A percentile compares a stretch with the other conserved stretches of the same genome.
Conservation (phyloP, 1,140 invertebrate genomes). For the Drosophila bifasciata region DNA sequence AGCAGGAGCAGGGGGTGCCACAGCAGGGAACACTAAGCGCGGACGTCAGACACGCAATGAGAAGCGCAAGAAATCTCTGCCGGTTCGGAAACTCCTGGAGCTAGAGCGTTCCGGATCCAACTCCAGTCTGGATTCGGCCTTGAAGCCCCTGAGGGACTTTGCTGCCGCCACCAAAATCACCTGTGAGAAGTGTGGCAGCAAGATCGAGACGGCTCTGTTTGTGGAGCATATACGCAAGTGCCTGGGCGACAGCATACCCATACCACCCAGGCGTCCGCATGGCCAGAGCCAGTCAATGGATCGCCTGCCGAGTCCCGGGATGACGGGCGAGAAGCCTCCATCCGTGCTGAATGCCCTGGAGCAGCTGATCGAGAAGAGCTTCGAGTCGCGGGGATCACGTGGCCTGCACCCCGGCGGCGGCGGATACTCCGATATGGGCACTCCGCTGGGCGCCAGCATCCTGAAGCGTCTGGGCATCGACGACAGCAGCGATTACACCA, state of each 20-base stretch:
- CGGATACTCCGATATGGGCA: constrained; percentile 84
- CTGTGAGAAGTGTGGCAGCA: constrained; percentile 98
- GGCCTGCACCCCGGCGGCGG: constrained; percentile 28
- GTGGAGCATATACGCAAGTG: constrained; percentile 96
- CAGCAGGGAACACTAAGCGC: constrained; percentile 88
- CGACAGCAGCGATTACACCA: constrained; percentile 96
- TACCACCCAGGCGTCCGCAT: constrained; percentile 69
- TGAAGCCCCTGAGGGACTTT: constrained; percentile 87
- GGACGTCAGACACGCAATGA: constrained; percentile 92
- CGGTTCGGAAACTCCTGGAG: constrained; percentile 95
- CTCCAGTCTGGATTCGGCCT: constrained; percentile 87
- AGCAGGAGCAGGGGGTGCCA: constrained; percentile 85
- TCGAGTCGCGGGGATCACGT: constrained; percentile 91
- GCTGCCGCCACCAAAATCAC: constrained; percentile 91
- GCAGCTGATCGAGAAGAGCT: constrained; percentile 98
- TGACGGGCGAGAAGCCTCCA: constrained; percentile 85
- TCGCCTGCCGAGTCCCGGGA: constrained; percentile 85
- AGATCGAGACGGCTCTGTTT: constrained; percentile 96
- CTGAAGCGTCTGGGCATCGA: constrained; percentile 96
- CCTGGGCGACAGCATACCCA: constrained; percentile 89
- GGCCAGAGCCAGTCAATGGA: constrained; percentile 51
- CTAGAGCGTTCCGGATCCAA: constrained; percentile 90
- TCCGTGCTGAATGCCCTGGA: constrained; percentile 98
- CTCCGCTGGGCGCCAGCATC: constrained; percentile 94
- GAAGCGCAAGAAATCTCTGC: constrained; percentile 96